phyloP scores from a whole-genome alignment of 2,797 vertebrate species.

The Choloepus didactylus region DNA sequence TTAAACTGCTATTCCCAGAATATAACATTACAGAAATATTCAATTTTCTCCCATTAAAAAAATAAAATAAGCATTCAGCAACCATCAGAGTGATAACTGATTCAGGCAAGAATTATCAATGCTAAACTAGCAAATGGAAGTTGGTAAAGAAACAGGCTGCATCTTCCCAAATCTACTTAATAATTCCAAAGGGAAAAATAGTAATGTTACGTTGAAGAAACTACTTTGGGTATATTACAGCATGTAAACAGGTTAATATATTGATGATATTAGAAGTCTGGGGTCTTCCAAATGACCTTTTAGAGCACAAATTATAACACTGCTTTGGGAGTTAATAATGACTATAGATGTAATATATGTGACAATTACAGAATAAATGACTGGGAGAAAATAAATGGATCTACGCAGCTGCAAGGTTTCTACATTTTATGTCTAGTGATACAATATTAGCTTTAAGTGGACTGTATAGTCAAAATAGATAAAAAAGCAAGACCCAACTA shows the following conservation, averaged over 20 bases:
- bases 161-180: constrained; percentile 11
- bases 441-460: constrained; percentile 6
- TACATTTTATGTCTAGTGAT: constrained; percentile 35
- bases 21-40: constrained; percentile 39
- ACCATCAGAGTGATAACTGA: constrained; percentile 12
- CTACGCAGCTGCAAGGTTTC: neutral
- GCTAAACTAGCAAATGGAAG: constrained; percentile 5
- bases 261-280: neutral
- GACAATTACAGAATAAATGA: constrained; percentile 10
- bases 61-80: neutral
- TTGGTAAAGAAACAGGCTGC: neutral
- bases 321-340: neutral
- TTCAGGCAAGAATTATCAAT: constrained; percentile 44
- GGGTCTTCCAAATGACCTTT: neutral
- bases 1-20: neutral
- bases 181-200: constrained; percentile 40
- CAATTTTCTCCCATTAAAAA: constrained; percentile 53
- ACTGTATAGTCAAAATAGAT: constrained; percentile 37
- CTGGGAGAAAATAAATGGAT: neutral
- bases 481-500: constrained; percentile 7
- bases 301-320: constrained; percentile 31
- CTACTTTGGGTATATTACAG: neutral
- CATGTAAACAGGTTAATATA: constrained; percentile 15
- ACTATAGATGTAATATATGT: neutral
- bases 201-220: neutral